These are phyloP conservation scores for Diadumene lineata DNA, from an alignment of 92 coral and sea anemone species.

Conservation along the genomic window DNA sequence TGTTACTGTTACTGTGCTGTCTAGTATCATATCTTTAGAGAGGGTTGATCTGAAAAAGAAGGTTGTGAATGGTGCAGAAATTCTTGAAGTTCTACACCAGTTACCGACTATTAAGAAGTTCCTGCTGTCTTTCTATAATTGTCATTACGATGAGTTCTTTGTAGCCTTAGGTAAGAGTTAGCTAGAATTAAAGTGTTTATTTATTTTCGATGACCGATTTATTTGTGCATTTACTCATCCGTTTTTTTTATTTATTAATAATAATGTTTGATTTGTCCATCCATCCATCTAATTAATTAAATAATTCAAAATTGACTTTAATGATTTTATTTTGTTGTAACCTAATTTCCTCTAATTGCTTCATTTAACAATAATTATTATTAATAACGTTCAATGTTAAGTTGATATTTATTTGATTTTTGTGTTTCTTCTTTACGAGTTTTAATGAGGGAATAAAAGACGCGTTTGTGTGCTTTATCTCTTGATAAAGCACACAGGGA, in stretches of 20 bases:
- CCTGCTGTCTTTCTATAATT: conserved; percentile 84
- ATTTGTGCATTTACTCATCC: not conserved
- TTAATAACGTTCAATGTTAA: too few species aligned
- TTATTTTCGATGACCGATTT: not conserved
- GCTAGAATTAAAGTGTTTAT: too few species aligned
- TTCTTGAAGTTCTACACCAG: conserved; percentile 95
- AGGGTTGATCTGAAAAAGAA: conserved; percentile 84
- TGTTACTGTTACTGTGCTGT: conserved; percentile 86
- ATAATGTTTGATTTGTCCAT: not conserved
- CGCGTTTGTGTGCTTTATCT: too few species aligned
- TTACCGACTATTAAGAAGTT: conserved; percentile 83
- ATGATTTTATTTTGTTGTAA: too few species aligned
- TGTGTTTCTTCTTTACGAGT: too few species aligned
- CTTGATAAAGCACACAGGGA: too few species aligned
- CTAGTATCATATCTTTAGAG: conserved; percentile 91
- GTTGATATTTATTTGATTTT: too few species aligned
- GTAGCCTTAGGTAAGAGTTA: conserved; percentile 82
- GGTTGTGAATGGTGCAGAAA: conserved; percentile 97
- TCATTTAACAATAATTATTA: too few species aligned
- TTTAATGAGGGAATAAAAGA: too few species aligned
- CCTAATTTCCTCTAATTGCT: too few species aligned
- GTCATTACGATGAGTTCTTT: conserved; percentile 88
- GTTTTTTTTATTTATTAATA: not conserved
- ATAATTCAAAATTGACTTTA: too few species aligned
- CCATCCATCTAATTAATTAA: not conserved